These are phyloP conservation scores for Charina bottae DNA, from an alignment of 2,113 vertebrate genomes.

Conservation along the genomic window DNA sequence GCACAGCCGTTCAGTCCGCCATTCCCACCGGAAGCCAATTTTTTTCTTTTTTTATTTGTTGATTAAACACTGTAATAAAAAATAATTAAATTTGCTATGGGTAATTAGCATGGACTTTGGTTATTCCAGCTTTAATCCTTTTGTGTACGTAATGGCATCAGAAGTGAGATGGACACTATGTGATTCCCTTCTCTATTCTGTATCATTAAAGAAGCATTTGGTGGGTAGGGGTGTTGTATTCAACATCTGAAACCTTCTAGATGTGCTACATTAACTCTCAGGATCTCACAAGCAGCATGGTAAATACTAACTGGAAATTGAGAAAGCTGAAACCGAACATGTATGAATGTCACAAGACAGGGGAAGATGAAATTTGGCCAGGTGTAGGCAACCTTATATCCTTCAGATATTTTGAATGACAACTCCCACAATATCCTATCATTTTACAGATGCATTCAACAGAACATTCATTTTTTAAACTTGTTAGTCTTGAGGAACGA, in stretches of 20 bases:
- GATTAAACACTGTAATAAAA: not conserved
- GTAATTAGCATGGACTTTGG: not conserved
- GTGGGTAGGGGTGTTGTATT: not conserved
- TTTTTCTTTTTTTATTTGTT: not conserved
- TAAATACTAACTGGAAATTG: not conserved
- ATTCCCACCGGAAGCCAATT: too few relatives aligned
- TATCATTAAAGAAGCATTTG: not conserved
- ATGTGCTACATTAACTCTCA: not conserved
- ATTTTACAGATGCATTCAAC: not conserved
- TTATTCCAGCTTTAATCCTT: not conserved
- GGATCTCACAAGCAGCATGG: not conserved
- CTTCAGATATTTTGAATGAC: not conserved
- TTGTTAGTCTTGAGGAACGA: not conserved
- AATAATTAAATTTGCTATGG: not conserved
- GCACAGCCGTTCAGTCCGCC: too few relatives aligned
- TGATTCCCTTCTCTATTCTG: not conserved
- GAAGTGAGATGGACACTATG: not conserved
- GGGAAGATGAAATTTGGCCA: not conserved
- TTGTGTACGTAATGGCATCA: not conserved
- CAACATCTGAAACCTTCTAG: not conserved
- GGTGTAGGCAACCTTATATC: not conserved
- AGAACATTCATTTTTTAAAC: not conserved
- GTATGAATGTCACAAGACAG: not conserved
- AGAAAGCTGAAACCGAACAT: not conserved
- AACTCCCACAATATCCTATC: not conserved